Evolutionary conservation across 2,797 vertebrate species (phyloP), one percentile per base, ranked within the genome.

Genomic region (Sebastiscus albofasciatus): DNA sequence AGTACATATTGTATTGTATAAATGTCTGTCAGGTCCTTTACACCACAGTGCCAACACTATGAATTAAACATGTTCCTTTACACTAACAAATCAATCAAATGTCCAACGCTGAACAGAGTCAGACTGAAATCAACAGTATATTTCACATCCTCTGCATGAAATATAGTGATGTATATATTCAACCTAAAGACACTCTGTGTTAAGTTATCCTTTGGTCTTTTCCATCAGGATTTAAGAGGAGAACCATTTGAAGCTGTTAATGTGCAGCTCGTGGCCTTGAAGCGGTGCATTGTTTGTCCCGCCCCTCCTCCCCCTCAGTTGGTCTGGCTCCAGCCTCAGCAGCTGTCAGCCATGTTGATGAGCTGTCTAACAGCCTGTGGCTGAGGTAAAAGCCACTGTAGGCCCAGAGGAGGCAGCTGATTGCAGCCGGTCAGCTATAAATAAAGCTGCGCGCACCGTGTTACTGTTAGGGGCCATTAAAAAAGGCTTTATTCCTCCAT

Each of bases 321-420:
- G 61, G 36, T 67, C 36, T 11, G 8, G 20, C 22, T 79, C 66
- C 66, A 59, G 60, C 64, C 27, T 13, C 46, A 39, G 26, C 67
- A 76, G 72, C 71, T 84, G 79, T 87, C 87, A 78, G 55, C 85
- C 84, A 85, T 12, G 49, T 60, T 80, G 79, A 82, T 77, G 72
- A 77, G 75, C 70, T 33, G 68, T 70, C 67, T 61, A 71, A 75
- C 77, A 66, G 62, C 65, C 72, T 73, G 72, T 67, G 69, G 73
- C 59, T 76, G 66, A 79, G 39, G 61, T 82, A 71, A 84, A 73
- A 76, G 64, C 69, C 65, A 62, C 60, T 20, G 20, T 65, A 27
- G 68, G 60, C 54, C 10, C 13, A 1, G 34, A 60, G 71, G 64
- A 75, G 46, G 81, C 72, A 31, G 67, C 72, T 79, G 81, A 79